Conservation (phyloP, 1,140 invertebrate species). For the Neodiprion pinetum region DNA sequence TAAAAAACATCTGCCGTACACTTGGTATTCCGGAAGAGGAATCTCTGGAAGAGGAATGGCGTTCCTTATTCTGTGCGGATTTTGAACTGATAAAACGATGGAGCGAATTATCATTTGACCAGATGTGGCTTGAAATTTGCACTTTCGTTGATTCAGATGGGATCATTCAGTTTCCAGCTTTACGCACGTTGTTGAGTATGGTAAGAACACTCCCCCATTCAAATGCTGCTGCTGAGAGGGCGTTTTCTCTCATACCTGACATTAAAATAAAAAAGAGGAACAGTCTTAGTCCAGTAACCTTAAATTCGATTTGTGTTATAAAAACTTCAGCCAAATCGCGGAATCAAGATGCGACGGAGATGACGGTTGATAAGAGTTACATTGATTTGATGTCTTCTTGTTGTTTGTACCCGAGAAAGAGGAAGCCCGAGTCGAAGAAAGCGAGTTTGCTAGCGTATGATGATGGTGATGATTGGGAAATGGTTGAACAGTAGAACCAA, state of each 20-base stretch:
- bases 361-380: neutral
- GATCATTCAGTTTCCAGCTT: constrained; percentile 3
- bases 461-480: constrained; percentile 12
- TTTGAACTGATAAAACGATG: constrained; percentile 4
- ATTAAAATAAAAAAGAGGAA: constrained; percentile 26
- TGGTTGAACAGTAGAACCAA: neutral
- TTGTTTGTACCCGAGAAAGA: neutral
- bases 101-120: constrained; percentile 20
- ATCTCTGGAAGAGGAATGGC: constrained; percentile 9
- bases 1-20: no score
- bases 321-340: constrained; percentile 22
- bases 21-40: neutral
- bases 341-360: neutral
- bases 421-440: neutral
- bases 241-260: constrained; percentile 25
- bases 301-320: constrained; percentile 24
- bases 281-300: constrained; percentile 12
- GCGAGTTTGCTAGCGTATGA: constrained; percentile 10
- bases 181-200: constrained; percentile 9
- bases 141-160: constrained; percentile 9
- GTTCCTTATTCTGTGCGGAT: constrained; percentile 5
- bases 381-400: constrained; percentile 2
- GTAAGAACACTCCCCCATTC: constrained; percentile 26
- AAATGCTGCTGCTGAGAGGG: constrained; percentile 28
- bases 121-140: constrained; percentile 20